Evolutionary conservation across 2,888 invertebrate species (phyloP), one percentile per base, ranked within the genome.

Genomic region (Polydrusus pterygomalis): DNA sequence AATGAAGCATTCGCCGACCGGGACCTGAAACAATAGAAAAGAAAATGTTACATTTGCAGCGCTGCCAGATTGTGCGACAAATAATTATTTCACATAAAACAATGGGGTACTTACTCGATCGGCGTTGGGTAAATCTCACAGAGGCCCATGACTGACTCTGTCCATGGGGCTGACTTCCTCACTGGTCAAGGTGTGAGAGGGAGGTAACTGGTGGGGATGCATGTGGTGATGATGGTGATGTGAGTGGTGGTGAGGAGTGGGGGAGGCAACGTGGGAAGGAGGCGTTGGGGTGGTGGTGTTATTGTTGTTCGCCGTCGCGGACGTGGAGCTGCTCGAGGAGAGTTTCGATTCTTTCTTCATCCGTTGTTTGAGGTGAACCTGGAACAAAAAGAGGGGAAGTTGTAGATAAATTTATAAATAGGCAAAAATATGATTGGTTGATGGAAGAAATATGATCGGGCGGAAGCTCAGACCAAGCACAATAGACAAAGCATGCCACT

Each of bases 341-440:
- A 92, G 89, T 85, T 93, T 92, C 80, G 92, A 93, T 87, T 96
- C 96, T 83, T 96, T 93, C 89, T 97, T 96, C 88, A 96, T 92
- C 85, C 96, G 92, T 88, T 97, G 97, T 89, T 98, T 98, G 75
- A 97, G 91, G 89, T 99, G 99, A 79, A 99, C 82, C 82, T 82
- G 81, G 0, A 82, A 82, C 56, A 20, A 64, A 47, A n/a, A n/a
- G 5, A 2, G 30, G 30, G 34, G 47, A 11, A 38, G 15, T 6
- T 15, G 7, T 45, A 45, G 15, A 15, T 15, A 15, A 45, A 13
- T 11, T 40, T 40, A 2, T 30, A 7, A 2, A 30, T n/a, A n/a
- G n/a, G n/a, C n/a, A n/a, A n/a, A n/a, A n/a, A n/a, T n/a, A n/a
- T n/a, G n/a, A n/a, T n/a, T n/a, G n/a, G n/a, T n/a, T n/a, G n/a